These are phyloP conservation scores for Gastrophysa polygoni DNA, from an alignment of 2,888 invertebrate species.

Conservation along the genomic window DNA sequence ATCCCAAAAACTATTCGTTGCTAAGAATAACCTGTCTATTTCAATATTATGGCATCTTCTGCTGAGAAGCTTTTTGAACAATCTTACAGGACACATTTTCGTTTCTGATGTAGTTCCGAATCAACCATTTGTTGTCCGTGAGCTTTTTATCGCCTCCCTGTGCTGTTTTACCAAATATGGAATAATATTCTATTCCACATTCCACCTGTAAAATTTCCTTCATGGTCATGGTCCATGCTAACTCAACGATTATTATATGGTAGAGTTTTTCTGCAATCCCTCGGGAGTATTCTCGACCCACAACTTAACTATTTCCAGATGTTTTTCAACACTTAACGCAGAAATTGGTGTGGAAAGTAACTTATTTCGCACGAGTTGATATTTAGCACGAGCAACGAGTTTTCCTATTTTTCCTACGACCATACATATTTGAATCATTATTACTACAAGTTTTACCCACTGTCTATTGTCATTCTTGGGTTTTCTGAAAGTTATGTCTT, in stretches of 20 bases:
- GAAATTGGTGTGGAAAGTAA: too few species aligned
- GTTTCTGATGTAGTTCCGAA: slow-evolving; percentile 6
- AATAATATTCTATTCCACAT: slow-evolving; percentile 3
- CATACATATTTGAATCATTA: too few species aligned
- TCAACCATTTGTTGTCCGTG: slow-evolving; percentile 12
- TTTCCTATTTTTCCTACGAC: too few species aligned
- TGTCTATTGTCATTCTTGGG: slow-evolving; percentile 2
- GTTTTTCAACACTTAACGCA: slow-evolving; percentile 3
- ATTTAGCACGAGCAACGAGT: too few species aligned
- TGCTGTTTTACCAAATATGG: slow-evolving; percentile 9
- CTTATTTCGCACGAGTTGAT: too few species aligned
- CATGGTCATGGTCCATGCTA: background rate
- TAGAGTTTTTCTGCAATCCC: background rate
- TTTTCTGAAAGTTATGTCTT: background rate
- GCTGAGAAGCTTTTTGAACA: slow-evolving; percentile 11
- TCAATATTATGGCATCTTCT: background rate
- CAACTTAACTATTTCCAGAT: background rate
- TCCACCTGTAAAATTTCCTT: background rate
- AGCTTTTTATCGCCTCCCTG: slow-evolving; percentile 9
- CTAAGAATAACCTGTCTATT: background rate
- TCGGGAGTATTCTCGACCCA: background rate
- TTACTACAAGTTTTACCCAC: background rate
- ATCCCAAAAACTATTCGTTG: background rate
- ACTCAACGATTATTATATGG: background rate
- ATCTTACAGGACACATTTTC: slow-evolving; percentile 12